Evolutionary conservation across 1,140 invertebrate species (phyloP).

Genomic region (Drosophila nebulosa): DNA sequence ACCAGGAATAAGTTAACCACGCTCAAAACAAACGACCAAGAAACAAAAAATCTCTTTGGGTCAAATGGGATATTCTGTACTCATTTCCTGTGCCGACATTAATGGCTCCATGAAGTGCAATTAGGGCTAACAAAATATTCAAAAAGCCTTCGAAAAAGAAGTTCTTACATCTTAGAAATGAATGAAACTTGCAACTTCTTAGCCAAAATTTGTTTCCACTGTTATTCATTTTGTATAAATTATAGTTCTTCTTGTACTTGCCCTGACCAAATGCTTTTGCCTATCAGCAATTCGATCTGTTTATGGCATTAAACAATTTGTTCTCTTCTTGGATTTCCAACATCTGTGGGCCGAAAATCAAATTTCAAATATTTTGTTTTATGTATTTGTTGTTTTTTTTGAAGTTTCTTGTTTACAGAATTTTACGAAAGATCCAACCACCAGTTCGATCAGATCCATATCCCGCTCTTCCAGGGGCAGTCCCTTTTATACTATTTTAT

Average conservation of each 20-base stretch:
- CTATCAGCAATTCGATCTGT: not conserved
- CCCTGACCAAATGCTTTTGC: not conserved
- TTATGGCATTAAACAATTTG: not conserved
- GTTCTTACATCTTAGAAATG: no score
- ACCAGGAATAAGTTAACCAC: conserved; percentile 32
- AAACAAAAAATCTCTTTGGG: conserved; percentile 11
- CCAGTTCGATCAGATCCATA: not conserved
- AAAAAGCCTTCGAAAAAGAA: no score
- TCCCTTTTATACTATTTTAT: not conserved
- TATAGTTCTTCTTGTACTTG: not conserved
- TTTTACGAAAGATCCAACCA: not conserved
- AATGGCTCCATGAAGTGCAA: not conserved
- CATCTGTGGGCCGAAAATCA: not conserved
- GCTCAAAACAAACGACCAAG: not conserved
- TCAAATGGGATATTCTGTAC: not conserved
- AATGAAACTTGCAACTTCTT: no score
- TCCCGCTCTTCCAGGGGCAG: not conserved
- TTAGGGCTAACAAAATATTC: not conserved
- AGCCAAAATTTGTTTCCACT: no score
- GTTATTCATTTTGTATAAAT: no score
- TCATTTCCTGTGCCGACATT: not conserved
- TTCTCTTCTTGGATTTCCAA: not conserved
- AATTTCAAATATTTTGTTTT: not conserved
- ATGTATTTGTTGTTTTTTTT: not conserved
- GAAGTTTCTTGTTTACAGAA: not conserved